Percentiles rank a stretch among this genome's conserved stretches.
These are phyloP conservation scores for Paracentrotus lividus DNA, from an alignment of 53 echinoderm and acorn worm species.

Conservation along the genomic window DNA sequence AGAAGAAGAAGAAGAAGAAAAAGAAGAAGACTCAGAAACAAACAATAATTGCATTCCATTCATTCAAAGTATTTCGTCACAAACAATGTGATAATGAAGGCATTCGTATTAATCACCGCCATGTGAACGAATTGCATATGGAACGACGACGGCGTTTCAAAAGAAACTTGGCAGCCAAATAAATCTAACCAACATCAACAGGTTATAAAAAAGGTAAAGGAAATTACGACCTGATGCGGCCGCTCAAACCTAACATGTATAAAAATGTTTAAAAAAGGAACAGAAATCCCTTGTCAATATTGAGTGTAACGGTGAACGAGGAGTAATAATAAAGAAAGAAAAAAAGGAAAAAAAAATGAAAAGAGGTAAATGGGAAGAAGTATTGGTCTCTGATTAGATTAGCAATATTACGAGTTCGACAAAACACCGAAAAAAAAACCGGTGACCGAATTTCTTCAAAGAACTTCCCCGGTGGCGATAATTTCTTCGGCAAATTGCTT, in stretches of 20 bases:
- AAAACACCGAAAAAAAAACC: slow-evolving; percentile 14
- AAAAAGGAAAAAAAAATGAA: neutral
- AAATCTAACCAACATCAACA: neutral
- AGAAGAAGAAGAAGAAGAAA: too few species aligned
- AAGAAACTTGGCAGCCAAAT: neutral
- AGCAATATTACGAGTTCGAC: slow-evolving; percentile 36
- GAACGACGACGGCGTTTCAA: slow-evolving; percentile 1
- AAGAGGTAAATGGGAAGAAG: too few species aligned
- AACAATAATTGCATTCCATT: neutral
- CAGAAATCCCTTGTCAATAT: slow-evolving; percentile 14
- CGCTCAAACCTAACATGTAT: neutral
- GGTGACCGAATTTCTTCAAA: slow-evolving; percentile 62
- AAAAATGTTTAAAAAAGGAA: neutral
- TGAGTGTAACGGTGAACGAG: neutral
- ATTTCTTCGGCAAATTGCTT: slow-evolving; percentile 67
- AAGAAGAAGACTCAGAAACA: neutral
- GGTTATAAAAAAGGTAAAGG: neutral
- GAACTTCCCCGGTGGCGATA: slow-evolving; percentile 50
- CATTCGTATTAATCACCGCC: neutral
- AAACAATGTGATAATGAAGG: neutral
- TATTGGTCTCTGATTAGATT: slow-evolving; percentile 46
- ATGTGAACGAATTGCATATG: neutral
- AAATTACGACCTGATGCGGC: neutral
- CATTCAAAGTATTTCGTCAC: neutral
- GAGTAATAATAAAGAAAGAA: neutral